A percentile compares a stretch with the other conserved stretches of the same genome.
Evolutionary conservation across 2,113 vertebrate species (phyloP).

Genomic region (Hipposideros armiger): DNA sequence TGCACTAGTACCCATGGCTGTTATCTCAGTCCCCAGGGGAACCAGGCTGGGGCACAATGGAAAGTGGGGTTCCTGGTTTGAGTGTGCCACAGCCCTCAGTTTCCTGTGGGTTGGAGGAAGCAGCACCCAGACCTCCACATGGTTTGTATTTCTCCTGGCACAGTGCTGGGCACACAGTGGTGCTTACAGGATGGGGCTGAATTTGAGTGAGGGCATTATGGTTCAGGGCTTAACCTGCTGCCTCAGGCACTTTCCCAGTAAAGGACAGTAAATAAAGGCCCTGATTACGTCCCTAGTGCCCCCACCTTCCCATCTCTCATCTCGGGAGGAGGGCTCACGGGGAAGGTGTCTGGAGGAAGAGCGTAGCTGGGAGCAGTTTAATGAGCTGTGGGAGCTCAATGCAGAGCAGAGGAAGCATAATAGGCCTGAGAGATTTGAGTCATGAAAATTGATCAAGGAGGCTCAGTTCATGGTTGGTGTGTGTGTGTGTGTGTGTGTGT

Average conservation of each 20-base stretch:
- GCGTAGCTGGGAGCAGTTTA: slow-evolving; percentile 34
- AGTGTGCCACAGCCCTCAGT: background rate
- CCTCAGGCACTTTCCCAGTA: background rate
- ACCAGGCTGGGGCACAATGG: too few relatives aligned
- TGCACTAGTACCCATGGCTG: background rate
- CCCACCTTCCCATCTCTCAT: slow-evolving; percentile 2
- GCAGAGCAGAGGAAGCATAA: slow-evolving; percentile 66
- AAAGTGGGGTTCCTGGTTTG: background rate
- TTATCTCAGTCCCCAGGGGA: background rate
- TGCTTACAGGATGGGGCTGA: background rate
- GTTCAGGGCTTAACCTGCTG: background rate
- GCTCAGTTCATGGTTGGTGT: slow-evolving; percentile 24
- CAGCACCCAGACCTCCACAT: fast-evolving
- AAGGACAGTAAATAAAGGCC: slow-evolving; percentile 33
- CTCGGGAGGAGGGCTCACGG: slow-evolving; percentile 33
- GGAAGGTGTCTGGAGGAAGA: slow-evolving; percentile 48
- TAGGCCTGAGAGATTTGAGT: slow-evolving; percentile 45
- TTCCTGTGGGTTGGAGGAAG: background rate
- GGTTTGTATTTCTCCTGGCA: background rate
- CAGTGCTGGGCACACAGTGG: background rate
- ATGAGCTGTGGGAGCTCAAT: background rate
- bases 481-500: background rate
- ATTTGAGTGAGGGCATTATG: background rate
- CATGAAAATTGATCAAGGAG: slow-evolving; percentile 66
- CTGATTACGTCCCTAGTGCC: background rate